Evolutionary conservation across 2,888 invertebrate species (phyloP), one percentile per base, ranked within the genome.

Genomic region (Acanthosoma haemorrhoidale): DNA sequence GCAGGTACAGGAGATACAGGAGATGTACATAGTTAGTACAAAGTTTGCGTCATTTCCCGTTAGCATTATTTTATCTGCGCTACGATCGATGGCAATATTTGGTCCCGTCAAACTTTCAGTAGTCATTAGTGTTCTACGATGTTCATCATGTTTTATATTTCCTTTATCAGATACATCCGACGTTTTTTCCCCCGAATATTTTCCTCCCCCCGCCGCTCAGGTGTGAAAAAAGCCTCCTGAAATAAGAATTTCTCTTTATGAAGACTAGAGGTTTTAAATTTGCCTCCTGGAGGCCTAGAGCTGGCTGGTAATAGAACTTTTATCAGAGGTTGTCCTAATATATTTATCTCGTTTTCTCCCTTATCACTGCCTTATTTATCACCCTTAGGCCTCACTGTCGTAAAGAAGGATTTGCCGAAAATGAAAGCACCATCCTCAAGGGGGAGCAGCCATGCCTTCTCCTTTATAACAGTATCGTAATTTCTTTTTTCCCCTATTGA

Each of bases 381-480:
- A 36, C 21, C 3, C 21, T 1, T n/a, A 1, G 21, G 36, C 43
- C 43, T 43, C 18, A 43, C 18, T 32, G 60, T 34, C 60, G 60
- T 61, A 61, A 61, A 61, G 60, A 61, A 61, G 60, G 60, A 61
- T 61, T 34, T 34, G 34, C 60, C 60, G 34, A 36, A 60, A 36
- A 61, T 61, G 60, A 36, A 36, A 43, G 43, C 21, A 21, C 11
- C 4, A 21, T 38, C 32, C 57, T 16, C 36, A 36, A 3, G 36
- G 34, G 9, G 15, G 5, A 11, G 3, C n/a, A 25, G 34, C 36
- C 60, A 61, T 61, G 36, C 36, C 60, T 61, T 34, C 60, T 61
- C 60, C 36, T 61, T 61, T 61, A n/a, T n/a, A n/a, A 61, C 60
- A 36, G 60, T 34, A 61, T 61, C 60, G 60, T 61, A 61, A 61